These are phyloP conservation scores for Diplodus sargus DNA, from an alignment of 2,797 vertebrate genomes.

Conservation along the genomic window DNA sequence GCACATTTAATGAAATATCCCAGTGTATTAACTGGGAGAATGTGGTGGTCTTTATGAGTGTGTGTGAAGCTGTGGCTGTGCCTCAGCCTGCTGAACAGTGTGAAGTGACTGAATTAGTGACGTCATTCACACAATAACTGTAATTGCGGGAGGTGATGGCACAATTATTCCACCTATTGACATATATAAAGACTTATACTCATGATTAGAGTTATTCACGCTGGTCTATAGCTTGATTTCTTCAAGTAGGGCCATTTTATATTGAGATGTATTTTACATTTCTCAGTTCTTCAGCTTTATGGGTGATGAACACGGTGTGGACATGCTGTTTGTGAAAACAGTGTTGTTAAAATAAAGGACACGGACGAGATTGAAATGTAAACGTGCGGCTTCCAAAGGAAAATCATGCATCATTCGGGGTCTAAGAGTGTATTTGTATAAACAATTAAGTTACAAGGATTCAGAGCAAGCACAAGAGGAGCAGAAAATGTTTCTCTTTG, in stretches of 20 bases:
- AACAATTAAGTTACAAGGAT: conserved; percentile 10
- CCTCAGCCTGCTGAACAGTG: conserved; percentile 23
- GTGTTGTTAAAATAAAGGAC: background rate
- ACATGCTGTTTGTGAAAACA: background rate
- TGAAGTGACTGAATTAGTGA: conserved; percentile 21
- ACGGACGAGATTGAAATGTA: background rate
- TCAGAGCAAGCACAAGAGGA: conserved; percentile 18
- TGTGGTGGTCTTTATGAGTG: conserved; percentile 34
- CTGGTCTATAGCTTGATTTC: background rate
- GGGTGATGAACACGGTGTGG: background rate
- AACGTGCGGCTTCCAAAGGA: background rate
- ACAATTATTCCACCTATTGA: conserved; percentile 7
- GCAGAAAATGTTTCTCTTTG: conserved; percentile 17
- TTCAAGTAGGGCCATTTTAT: background rate
- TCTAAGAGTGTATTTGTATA: background rate
- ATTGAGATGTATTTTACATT: background rate
- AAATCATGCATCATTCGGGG: background rate
- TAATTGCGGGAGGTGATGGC: conserved; percentile 27
- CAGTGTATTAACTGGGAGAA: conserved; percentile 23
- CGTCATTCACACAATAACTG: conserved; percentile 26
- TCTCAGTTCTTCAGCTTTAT: conserved; percentile 1
- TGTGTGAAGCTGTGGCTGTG: conserved; percentile 18
- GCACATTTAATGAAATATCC: conserved; percentile 47
- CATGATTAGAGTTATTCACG: conserved; percentile 3
- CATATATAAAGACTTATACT: conserved; percentile 17